A percentile compares a stretch with the other conserved stretches of the same genome.
Evolutionary conservation across 2,888 invertebrate species (phyloP).

Genomic region (Anticlea derivata): DNA sequence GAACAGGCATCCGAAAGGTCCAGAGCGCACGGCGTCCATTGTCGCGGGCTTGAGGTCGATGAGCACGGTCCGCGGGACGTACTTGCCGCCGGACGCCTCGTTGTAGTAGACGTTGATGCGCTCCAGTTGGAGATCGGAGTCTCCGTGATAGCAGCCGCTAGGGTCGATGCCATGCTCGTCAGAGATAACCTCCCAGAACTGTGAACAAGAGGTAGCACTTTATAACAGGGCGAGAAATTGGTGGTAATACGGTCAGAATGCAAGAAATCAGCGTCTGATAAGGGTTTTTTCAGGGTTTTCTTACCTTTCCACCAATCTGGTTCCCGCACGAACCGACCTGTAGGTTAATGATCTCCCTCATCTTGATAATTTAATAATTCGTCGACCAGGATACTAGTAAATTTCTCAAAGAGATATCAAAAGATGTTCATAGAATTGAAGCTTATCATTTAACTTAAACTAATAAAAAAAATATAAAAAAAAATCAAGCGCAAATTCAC

Average conservation of each 20-base stretch:
- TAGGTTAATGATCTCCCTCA: constrained; percentile 91
- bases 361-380: constrained; percentile 72
- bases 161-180: constrained; percentile 91
- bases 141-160: constrained; percentile 87
- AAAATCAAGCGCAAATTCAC: constrained; percentile 56
- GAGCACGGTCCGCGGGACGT: constrained; percentile 72
- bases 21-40: constrained; percentile 95
- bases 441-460: constrained; percentile 78
- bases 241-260: no score
- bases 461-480: constrained; percentile 60
- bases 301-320: constrained; percentile 83
- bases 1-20: constrained; percentile 92
- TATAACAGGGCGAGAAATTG: no score
- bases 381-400: constrained; percentile 57
- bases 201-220: no score
- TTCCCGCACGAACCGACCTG: constrained; percentile 91
- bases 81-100: constrained; percentile 84
- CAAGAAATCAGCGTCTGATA: no score
- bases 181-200: constrained; percentile 91
- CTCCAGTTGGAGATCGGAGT: constrained; percentile 89
- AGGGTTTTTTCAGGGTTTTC: no score
- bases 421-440: constrained; percentile 56
- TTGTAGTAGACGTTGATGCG: constrained; percentile 91
- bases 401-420: constrained; percentile 60
- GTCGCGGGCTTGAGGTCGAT: constrained; percentile 73